Evolutionary conservation across 2,113 vertebrate species (phyloP).

Genomic region (Silurus asotus): DNA sequence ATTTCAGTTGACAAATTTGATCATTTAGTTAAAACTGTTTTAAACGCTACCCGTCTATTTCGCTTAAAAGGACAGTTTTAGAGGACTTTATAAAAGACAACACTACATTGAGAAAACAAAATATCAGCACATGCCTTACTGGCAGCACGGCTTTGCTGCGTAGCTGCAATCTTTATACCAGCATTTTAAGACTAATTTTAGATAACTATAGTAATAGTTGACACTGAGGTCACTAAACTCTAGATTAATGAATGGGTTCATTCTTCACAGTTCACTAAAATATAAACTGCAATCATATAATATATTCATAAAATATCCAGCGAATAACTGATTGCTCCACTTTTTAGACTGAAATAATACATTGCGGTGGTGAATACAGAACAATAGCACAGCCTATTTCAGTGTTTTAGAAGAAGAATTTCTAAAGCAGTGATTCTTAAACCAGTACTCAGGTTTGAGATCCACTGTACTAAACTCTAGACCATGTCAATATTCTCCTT

Average conservation of each 20-base stretch:
- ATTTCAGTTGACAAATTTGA: neutral
- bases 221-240: neutral
- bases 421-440: neutral
- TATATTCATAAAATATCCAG: neutral
- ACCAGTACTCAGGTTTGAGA: neutral
- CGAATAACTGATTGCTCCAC: neutral
- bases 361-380: slow-evolving; percentile 16
- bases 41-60: neutral
- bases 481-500: slow-evolving; percentile 10
- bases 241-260: neutral
- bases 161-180: neutral
- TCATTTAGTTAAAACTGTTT: neutral
- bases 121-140: neutral
- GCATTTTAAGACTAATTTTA: neutral
- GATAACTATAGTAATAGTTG: neutral
- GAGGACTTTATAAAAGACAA: neutral
- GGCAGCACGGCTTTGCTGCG: neutral
- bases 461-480: neutral
- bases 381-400: neutral
- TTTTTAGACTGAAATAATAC: neutral
- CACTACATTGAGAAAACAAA: neutral
- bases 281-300: neutral
- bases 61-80: neutral
- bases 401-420: neutral
- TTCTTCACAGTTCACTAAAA: neutral